A percentile compares a stretch with the other conserved stretches of the same genome.
These are phyloP conservation scores for Spodoptera litura DNA, from an alignment of 1,140 invertebrate species.

Conservation along the genomic window DNA sequence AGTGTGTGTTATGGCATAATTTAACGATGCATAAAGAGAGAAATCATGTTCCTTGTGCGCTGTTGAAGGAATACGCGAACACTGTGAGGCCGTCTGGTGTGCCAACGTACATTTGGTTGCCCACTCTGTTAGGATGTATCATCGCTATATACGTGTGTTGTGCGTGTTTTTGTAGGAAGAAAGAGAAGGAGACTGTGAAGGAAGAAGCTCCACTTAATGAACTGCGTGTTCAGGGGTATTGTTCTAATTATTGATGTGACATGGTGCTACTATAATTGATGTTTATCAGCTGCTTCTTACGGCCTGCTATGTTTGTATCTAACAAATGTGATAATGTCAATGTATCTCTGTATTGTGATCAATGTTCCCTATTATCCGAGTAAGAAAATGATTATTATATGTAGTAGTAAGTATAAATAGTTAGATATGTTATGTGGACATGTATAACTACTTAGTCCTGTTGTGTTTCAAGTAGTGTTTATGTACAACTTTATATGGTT, in stretches of 20 bases:
- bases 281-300: neutral
- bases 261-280: neutral
- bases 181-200: constrained; percentile 55
- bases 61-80: constrained; percentile 75
- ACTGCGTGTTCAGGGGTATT: constrained; percentile 38
- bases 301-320: neutral
- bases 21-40: constrained; percentile 62
- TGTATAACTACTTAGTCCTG: too few species aligned
- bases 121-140: constrained; percentile 63
- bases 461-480: too few species aligned
- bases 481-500: too few species aligned
- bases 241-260: constrained; percentile 43
- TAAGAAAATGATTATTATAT: neutral
- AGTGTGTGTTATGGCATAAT: constrained; percentile 79
- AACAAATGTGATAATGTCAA: neutral
- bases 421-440: too few species aligned
- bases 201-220: constrained; percentile 66
- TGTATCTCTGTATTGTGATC: neutral
- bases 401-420: neutral
- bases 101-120: constrained; percentile 78
- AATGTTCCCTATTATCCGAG: too few species aligned
- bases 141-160: constrained; percentile 67
- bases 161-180: constrained; percentile 66
- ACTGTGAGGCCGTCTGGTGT: constrained; percentile 76
- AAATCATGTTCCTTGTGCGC: constrained; percentile 68